Percentiles rank a stretch among this genome's conserved stretches.
Conservation (phyloP, 2,797 vertebrate genomes). For the Cyclura pinguis region DNA sequence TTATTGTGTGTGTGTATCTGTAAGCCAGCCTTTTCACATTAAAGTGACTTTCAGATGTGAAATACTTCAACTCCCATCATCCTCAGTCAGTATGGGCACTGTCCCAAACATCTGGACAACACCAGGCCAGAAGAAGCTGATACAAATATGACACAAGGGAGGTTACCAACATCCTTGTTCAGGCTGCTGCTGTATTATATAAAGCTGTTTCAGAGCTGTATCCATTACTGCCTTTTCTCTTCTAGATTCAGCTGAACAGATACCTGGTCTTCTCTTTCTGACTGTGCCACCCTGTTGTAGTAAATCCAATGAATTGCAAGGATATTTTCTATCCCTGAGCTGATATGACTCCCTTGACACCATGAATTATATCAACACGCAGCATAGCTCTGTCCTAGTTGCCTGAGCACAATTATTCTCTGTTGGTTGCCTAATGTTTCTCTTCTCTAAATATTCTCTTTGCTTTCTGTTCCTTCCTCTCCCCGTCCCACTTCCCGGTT, state of each 20-base stretch:
- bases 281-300: neutral
- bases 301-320: neutral
- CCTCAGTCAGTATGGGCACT: neutral
- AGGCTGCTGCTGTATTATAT: conserved; percentile 32
- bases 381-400: neutral
- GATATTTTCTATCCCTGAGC: conserved; percentile 25
- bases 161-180: neutral
- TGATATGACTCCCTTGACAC: conserved; percentile 31
- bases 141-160: neutral
- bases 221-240: conserved; percentile 21
- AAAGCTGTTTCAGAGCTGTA: conserved; percentile 6
- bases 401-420: neutral
- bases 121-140: neutral
- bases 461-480: conserved; percentile 32
- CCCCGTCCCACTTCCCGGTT: neutral
- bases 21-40: neutral
- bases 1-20: neutral
- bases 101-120: neutral
- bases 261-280: conserved; percentile 10
- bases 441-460: conserved; percentile 35
- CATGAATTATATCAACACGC: conserved; percentile 3
- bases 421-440: conserved; percentile 24
- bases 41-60: neutral
- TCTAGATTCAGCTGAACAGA: conserved; percentile 24
- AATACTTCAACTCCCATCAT: neutral